Percentiles rank a stretch among this genome's conserved stretches.
These are phyloP conservation scores for Scaptomyza hsui DNA, from an alignment of 1,140 invertebrate species.

Conservation along the genomic window DNA sequence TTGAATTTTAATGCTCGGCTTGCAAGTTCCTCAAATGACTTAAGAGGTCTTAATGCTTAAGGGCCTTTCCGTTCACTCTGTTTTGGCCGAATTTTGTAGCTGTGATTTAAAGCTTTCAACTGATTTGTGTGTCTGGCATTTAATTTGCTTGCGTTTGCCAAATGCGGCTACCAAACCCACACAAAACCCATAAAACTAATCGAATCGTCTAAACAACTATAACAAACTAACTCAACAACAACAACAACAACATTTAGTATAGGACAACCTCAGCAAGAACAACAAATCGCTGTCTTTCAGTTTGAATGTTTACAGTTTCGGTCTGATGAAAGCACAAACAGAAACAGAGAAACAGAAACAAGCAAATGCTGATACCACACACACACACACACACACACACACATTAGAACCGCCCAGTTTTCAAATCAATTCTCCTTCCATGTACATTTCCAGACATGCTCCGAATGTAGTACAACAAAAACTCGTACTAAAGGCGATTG, in stretches of 20 bases:
- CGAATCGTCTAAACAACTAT: constrained; percentile 57
- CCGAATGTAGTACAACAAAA: background rate
- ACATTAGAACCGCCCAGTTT: background rate
- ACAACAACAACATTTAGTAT: constrained; percentile 7
- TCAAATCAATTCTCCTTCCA: background rate
- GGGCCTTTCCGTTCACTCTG: constrained; percentile 17
- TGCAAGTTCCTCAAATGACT: background rate
- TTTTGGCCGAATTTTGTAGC: constrained; percentile 14
- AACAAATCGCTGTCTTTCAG: constrained; percentile 22
- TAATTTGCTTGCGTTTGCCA: constrained; percentile 43
- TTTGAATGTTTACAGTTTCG: constrained; percentile 46
- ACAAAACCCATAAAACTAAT: constrained; percentile 51
- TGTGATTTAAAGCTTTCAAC: constrained; percentile 29
- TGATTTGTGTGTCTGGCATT: constrained; percentile 40
- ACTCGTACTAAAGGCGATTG: background rate
- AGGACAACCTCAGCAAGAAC: constrained; percentile 21
- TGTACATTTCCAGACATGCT: background rate
- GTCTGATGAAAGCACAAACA: constrained; percentile 9
- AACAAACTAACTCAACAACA: constrained; percentile 5
- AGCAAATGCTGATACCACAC: background rate
- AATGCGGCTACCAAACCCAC: constrained; percentile 11
- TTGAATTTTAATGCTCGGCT: constrained; percentile 71
- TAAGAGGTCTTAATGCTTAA: constrained; percentile 16
- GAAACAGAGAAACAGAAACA: background rate
- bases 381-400: background rate